Conservation (phyloP, 1,140 invertebrate genomes). For the Neodiprion virginianus region DNA sequence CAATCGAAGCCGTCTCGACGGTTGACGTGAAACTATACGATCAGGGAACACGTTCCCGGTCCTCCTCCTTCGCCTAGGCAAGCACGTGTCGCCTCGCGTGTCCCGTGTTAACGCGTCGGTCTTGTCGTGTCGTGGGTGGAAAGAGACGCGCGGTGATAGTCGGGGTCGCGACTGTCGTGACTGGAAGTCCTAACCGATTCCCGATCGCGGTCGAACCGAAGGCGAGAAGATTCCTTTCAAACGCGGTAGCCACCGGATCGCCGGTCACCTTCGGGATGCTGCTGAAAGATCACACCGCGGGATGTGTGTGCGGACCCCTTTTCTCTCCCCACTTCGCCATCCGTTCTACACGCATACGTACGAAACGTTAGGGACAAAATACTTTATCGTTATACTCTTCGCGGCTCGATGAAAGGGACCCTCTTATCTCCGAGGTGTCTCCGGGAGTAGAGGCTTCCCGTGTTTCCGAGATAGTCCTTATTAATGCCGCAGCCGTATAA, state of each 20-base stretch:
- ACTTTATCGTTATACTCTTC: not conserved
- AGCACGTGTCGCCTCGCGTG: conserved; percentile 6
- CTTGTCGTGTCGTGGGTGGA: not conserved
- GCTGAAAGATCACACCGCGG: no score
- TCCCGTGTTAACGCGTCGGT: not conserved
- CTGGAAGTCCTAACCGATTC: not conserved
- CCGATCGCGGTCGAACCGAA: not conserved
- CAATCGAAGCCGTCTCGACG: not conserved
- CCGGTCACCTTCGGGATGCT: not conserved
- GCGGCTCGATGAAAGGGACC: not conserved
- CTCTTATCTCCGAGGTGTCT: conserved; percentile 7
- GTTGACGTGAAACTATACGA: not conserved
- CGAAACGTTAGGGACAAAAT: not conserved
- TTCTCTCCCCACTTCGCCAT: no score
- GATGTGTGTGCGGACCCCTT: no score
- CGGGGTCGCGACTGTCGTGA: not conserved
- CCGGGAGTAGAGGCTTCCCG: conserved; percentile 3
- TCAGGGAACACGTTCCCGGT: not conserved
- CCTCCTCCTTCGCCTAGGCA: not conserved
- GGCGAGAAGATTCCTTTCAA: not conserved
- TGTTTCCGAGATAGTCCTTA: conserved; percentile 1
- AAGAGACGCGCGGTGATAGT: not conserved
- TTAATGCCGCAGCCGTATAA: not conserved
- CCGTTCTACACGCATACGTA: not conserved
- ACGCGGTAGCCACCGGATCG: not conserved